These are phyloP conservation scores for Cinclus mexicanus DNA, from an alignment of 2,113 vertebrate species.

Conservation along the genomic window DNA sequence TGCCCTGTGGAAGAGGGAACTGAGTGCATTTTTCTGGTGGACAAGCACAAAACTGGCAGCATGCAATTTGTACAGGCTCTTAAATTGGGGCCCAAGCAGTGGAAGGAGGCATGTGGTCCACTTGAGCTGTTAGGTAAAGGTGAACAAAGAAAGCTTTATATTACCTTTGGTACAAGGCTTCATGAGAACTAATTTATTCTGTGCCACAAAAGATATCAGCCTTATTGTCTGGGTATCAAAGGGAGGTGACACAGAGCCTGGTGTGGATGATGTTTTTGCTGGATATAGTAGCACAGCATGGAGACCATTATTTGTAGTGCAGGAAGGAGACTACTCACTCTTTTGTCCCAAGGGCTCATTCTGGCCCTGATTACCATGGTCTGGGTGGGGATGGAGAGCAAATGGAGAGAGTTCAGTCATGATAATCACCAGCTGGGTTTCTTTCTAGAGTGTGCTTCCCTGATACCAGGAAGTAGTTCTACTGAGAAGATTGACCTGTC, in stretches of 20 bases:
- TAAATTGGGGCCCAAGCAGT: neutral
- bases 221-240: neutral
- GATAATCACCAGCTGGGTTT: rapidly evolving
- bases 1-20: neutral
- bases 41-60: neutral
- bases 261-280: neutral
- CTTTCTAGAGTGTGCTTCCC: neutral
- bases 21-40: rapidly evolving
- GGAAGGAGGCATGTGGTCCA: neutral
- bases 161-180: neutral
- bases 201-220: neutral
- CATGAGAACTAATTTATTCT: neutral
- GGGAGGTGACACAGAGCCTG: neutral
- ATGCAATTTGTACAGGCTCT: neutral
- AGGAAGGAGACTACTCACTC: neutral
- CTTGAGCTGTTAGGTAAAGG: neutral
- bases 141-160: neutral
- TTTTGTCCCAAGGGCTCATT: neutral
- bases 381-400: neutral
- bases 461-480: neutral
- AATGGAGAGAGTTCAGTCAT: neutral
- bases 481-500: neutral
- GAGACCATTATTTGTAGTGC: neutral
- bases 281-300: neutral
- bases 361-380: neutral